These are phyloP conservation scores for Drosophila subquinaria DNA, from an alignment of 2,888 invertebrate species.

Conservation along the genomic window DNA sequence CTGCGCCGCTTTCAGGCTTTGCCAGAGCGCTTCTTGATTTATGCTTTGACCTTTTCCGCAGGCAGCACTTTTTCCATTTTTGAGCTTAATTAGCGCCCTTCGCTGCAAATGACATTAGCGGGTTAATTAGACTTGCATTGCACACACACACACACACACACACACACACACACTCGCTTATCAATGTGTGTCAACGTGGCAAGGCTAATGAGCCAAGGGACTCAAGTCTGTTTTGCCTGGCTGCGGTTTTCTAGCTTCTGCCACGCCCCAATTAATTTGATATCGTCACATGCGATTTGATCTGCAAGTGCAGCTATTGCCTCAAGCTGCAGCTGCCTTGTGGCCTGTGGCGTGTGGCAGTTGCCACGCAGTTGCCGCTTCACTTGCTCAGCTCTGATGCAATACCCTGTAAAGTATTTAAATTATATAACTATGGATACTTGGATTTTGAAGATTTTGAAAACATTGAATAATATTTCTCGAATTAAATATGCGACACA, in stretches of 20 bases:
- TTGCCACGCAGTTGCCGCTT: neutral
- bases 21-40: conserved; percentile 59
- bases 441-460: neutral
- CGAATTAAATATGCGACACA: neutral
- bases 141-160: conserved; percentile 25
- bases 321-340: conserved; percentile 11
- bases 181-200: conserved; percentile 46
- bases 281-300: conserved; percentile 23
- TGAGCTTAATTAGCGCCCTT: conserved; percentile 77
- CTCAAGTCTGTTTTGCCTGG: conserved; percentile 5
- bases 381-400: neutral
- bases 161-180: conserved; percentile 13
- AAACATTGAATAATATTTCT: neutral
- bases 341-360: conserved; percentile 5
- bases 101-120: conserved; percentile 75
- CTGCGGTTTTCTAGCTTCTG: conserved; percentile 14
- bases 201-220: conserved; percentile 50
- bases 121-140: conserved; percentile 70
- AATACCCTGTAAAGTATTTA: neutral
- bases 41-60: conserved; percentile 79
- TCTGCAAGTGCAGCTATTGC: conserved; percentile 11
- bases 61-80: conserved; percentile 63
- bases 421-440: too few species aligned
- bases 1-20: conserved; percentile 8
- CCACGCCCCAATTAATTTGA: conserved; percentile 43